Base-by-base conservation (phyloP, 1,140 invertebrate species). In the Dendroctonus ponderosae region DNA sequence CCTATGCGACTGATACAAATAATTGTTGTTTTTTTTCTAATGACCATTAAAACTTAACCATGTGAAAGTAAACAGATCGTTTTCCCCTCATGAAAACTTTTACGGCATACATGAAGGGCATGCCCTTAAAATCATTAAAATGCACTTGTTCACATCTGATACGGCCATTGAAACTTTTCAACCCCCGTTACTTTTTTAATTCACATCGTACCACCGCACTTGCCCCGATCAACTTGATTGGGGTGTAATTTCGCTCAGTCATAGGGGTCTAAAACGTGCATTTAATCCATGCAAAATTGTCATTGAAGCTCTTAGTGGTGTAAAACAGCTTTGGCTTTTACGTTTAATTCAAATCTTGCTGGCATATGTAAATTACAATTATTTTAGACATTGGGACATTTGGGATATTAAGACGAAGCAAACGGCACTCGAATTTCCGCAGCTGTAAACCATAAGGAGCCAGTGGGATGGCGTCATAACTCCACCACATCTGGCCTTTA, bases 61-160 rank as follows among this genome's bases (percentile, higher is more conserved):
- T 44, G 56, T 44, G 43, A 8, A 49, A 15, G 12, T 38, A 38
- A 38, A 60, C 41, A 38, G 11, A 49, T 26, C 26, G 26, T 26
- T 26, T 26, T 3, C 1, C 26, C 26, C 44, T 38, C 44, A 8
- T 11, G 46, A 7, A 58, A 42, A 58, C 26, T 26, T 26, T 26
- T 26, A 26, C 26, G 26, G 26, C 26, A 26, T 37, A 43, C 26
- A 44, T 14, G 26, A 41, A 26, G 41, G 58, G 58, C 37, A 26
- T 38, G 54, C 44, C 64, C 70, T 66, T 62, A 41, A 62, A 65
- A 63, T 72, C 70, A 72, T 74, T 74, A 72, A 72, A 74, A 53
- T 69, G 62, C 71, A 74, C 72, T 74, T 74, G 72, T 74, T 74
- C 72, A 64, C 70, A 58, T 68, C 67, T 71, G 71, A 70, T 69